Percentiles rank a stretch among this genome's conserved stretches.
Evolutionary conservation across 2,888 invertebrate species (phyloP).

Genomic region (Halocaridina rubra): DNA sequence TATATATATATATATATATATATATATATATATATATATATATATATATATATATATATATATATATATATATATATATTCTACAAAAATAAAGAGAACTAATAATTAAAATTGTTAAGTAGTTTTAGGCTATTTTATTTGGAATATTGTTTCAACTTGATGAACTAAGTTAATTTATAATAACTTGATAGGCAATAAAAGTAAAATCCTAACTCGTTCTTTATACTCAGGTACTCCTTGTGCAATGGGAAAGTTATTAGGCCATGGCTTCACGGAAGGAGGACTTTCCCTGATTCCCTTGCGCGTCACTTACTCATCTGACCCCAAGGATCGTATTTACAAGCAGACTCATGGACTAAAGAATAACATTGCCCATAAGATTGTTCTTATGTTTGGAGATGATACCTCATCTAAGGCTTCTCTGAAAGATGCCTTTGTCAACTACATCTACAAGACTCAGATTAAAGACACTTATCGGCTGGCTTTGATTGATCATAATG

Average conservation of each 20-base stretch:
- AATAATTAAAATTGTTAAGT: neutral
- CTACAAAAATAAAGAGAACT: neutral
- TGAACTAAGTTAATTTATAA: too few species aligned
- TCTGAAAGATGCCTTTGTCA: constrained; percentile 28
- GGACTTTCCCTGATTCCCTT: constrained; percentile 28
- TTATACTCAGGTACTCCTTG: too few species aligned
- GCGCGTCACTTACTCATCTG: neutral
- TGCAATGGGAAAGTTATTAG: constrained; percentile 1
- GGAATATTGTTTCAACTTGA: too few species aligned
- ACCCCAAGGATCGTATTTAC: neutral
- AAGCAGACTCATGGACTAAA: neutral
- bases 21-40: constrained; percentile 9
- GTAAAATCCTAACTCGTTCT: too few species aligned
- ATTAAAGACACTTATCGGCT: constrained; percentile 16
- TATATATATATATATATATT: neutral
- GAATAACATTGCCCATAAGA: constrained; percentile 1
- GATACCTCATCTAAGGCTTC: neutral
- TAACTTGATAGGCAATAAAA: too few species aligned
- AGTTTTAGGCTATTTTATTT: neutral
- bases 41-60: neutral
- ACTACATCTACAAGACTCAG: constrained; percentile 19
- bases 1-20: neutral
- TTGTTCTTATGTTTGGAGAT: constrained; percentile 20
- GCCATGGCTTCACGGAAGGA: constrained; percentile 39
- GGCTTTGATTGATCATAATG: neutral